phyloP scores from a whole-genome alignment of 2,888 invertebrate genomes.

The Hyppa rectilinea region DNA sequence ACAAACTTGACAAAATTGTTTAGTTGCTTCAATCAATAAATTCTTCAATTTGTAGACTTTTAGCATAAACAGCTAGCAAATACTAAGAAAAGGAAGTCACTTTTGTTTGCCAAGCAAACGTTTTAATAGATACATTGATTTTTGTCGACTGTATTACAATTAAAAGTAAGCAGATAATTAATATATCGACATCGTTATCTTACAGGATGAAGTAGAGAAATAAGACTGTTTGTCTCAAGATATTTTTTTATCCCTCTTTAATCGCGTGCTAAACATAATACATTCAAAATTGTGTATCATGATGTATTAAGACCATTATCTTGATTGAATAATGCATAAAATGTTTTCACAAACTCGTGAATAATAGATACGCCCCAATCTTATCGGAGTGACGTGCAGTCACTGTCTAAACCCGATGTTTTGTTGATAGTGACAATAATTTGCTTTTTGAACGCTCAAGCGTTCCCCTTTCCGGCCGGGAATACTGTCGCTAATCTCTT shows the following conservation, averaged over 20 bases:
- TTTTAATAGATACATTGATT: background rate
- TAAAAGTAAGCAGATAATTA: background rate
- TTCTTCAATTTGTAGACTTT: background rate
- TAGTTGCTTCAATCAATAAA: background rate
- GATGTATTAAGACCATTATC: slow-evolving; percentile 37
- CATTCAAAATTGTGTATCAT: slow-evolving; percentile 35
- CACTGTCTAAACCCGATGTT: slow-evolving; percentile 39
- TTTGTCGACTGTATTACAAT: background rate
- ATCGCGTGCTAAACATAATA: slow-evolving; percentile 28
- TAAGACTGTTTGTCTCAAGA: background rate
- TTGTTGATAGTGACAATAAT: slow-evolving; percentile 52
- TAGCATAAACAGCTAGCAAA: background rate
- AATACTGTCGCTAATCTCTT: slow-evolving; percentile 49
- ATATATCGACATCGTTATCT: background rate
- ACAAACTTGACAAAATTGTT: background rate
- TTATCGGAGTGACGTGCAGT: slow-evolving; percentile 50
- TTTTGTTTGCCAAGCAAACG: background rate
- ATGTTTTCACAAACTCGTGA: slow-evolving; percentile 53
- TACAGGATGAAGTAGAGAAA: background rate
- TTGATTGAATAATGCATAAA: slow-evolving; percentile 52
- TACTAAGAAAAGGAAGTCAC: background rate
- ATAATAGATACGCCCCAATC: slow-evolving; percentile 41
- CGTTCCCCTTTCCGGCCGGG: slow-evolving; percentile 36
- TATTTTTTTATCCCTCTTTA: background rate
- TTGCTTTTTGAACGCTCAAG: slow-evolving; percentile 42